A percentile compares a stretch with the other conserved stretches of the same genome.
These are phyloP conservation scores for Enteromius anoplus DNA, from an alignment of 2,797 vertebrate genomes.

Conservation along the genomic window DNA sequence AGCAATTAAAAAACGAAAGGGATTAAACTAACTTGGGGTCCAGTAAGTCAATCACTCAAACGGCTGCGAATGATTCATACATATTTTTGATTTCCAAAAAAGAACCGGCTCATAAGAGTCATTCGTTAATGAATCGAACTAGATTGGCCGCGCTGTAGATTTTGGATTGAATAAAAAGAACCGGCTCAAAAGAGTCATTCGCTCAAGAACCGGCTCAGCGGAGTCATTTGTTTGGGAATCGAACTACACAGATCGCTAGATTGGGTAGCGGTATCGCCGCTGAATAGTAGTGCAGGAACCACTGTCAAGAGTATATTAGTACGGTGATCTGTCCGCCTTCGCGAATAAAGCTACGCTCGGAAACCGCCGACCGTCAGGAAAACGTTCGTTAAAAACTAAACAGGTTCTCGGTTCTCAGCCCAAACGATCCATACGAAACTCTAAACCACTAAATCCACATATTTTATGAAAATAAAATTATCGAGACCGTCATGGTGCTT, in stretches of 20 bases:
- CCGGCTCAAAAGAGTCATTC: neutral
- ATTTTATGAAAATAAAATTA: neutral
- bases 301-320: slow-evolving; percentile 1
- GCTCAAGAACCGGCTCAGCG: neutral
- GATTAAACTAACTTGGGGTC: neutral
- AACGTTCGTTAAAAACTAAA: neutral
- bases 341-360: neutral
- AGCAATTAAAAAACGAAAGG: neutral
- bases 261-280: neutral
- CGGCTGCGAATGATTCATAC: neutral
- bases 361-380: neutral
- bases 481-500: neutral
- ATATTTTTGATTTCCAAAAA: neutral
- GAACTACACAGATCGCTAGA: neutral
- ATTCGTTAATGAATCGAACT: neutral
- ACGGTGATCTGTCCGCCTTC: neutral
- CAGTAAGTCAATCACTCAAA: neutral
- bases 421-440: neutral
- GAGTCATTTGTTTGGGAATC: slow-evolving; percentile 8
- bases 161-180: neutral
- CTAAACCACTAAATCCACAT: neutral
- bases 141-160: neutral
- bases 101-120: neutral
- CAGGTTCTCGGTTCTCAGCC: neutral
- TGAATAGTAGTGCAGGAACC: neutral